Conservation (phyloP, 2,888 invertebrate genomes). For the Drosophila tanythrix region DNA sequence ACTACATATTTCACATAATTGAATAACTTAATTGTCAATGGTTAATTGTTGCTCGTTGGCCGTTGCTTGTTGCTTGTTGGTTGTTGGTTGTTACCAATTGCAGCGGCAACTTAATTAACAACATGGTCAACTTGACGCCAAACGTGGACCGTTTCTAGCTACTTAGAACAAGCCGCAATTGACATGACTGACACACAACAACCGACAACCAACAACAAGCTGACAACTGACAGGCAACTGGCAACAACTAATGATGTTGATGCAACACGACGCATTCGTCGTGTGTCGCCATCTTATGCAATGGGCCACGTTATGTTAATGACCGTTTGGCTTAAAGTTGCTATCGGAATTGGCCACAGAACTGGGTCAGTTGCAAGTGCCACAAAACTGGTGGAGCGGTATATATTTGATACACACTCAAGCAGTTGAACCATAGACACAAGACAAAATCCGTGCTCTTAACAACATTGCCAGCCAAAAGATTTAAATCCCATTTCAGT, state of each 20-base stretch:
- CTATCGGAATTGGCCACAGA: slow-evolving; percentile 41
- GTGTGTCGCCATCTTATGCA: slow-evolving; percentile 38
- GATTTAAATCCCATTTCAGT: not conserved
- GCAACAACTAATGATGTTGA: slow-evolving; percentile 22
- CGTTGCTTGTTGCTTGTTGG: slow-evolving; percentile 1
- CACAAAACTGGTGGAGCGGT: slow-evolving; percentile 23
- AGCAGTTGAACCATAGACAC: not conserved
- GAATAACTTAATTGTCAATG: slow-evolving; percentile 28
- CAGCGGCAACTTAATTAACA: slow-evolving; percentile 44
- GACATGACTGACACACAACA: slow-evolving; percentile 33
- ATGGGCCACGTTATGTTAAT: slow-evolving; percentile 48
- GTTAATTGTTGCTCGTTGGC: not conserved
- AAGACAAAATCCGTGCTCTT: not conserved
- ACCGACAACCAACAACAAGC: not conserved
- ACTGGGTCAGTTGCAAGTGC: slow-evolving; percentile 45
- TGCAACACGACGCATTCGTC: slow-evolving; percentile 41
- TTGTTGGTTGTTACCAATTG: slow-evolving; percentile 11
- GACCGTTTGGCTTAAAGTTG: slow-evolving; percentile 33
- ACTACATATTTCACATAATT: slow-evolving; percentile 23
- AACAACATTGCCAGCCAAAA: not conserved
- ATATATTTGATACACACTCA: not conserved
- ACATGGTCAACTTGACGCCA: slow-evolving; percentile 18
- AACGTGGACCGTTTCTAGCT: not conserved
- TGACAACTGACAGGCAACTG: slow-evolving; percentile 13
- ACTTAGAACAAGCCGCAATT: slow-evolving; percentile 33